Percentiles rank a stretch among this genome's conserved stretches.
Conservation (phyloP, 2,797 vertebrate genomes). For the Lithobates sylvaticus region DNA sequence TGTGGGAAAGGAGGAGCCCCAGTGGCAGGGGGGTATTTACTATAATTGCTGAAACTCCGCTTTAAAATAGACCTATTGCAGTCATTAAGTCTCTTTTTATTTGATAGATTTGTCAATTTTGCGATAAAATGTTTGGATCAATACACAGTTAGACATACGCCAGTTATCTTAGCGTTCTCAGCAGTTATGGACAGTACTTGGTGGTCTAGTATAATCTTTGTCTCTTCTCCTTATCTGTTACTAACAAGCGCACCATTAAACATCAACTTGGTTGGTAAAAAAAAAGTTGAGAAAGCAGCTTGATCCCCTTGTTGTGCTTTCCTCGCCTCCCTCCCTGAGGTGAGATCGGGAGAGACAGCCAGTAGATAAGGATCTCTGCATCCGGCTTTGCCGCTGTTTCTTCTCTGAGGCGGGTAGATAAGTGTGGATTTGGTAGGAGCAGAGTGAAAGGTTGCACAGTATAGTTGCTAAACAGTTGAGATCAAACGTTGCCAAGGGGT, state of each 20-base stretch:
- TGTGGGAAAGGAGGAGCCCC: too few relatives aligned
- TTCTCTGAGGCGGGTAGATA: constrained; percentile 56
- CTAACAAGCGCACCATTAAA: constrained; percentile 1
- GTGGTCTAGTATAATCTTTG: not conserved
- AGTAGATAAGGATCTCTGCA: constrained; percentile 52
- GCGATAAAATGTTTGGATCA: not conserved
- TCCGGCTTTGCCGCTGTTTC: constrained; percentile 42
- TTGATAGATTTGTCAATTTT: too few relatives aligned
- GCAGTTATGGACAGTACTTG: not conserved
- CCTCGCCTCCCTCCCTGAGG: constrained; percentile 9
- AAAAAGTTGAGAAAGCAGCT: constrained; percentile 1
- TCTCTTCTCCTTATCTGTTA: not conserved
- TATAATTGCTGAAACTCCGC: too few relatives aligned
- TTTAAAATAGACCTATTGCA: too few relatives aligned
- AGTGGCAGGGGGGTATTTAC: too few relatives aligned
- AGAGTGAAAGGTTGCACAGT: constrained; percentile 39
- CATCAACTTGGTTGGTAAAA: constrained; percentile 1
- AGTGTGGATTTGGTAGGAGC: constrained; percentile 40
- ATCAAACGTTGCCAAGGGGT: constrained; percentile 41
- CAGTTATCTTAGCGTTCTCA: not conserved
- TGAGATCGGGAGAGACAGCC: constrained; percentile 19
- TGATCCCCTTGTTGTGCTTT: constrained; percentile 41
- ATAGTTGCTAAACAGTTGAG: constrained; percentile 50
- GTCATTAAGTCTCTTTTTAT: too few relatives aligned
- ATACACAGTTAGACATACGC: not conserved